phyloP scores from a whole-genome alignment of 1,140 invertebrate genomes.

The Diabrotica virgifera region DNA sequence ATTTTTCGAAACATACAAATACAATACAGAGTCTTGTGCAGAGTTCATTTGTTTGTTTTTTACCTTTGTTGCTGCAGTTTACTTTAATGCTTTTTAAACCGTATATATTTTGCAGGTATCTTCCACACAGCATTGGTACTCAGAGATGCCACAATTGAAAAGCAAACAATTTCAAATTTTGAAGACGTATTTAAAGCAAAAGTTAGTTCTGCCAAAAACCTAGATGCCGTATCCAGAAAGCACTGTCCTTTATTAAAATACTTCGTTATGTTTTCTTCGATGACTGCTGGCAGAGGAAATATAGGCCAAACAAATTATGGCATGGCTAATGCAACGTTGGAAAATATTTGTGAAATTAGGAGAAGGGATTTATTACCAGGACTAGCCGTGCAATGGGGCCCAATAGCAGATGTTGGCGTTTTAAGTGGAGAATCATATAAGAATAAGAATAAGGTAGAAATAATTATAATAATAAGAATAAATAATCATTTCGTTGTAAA shows the following conservation, averaged over 20 bases:
- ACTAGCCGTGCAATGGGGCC: constrained; percentile 60
- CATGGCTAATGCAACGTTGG: constrained; percentile 60
- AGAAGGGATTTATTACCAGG: constrained; percentile 52
- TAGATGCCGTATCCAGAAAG: constrained; percentile 64
- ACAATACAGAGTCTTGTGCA: no score
- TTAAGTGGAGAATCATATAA: constrained; percentile 33
- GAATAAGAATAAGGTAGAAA: background rate
- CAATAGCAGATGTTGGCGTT: constrained; percentile 54
- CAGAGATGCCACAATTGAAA: constrained; percentile 82
- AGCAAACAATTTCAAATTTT: constrained; percentile 79
- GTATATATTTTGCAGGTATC: constrained; percentile 55
- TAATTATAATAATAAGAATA: no score
- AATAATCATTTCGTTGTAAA: no score
- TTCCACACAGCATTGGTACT: constrained; percentile 92
- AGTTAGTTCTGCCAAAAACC: constrained; percentile 72
- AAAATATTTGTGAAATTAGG: constrained; percentile 57
- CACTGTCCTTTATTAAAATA: constrained; percentile 33
- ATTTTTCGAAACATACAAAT: no score
- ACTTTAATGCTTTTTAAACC: no score
- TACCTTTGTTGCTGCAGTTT: no score
- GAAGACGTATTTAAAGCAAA: constrained; percentile 72
- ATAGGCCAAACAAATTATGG: constrained; percentile 77
- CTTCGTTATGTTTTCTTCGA: constrained; percentile 71
- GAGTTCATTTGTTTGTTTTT: no score
- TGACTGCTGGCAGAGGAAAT: constrained; percentile 75